A percentile compares a stretch with the other conserved stretches of the same genome.
Evolutionary conservation across 2,797 vertebrate species (phyloP).

Genomic region (Cichlasoma orientale): DNA sequence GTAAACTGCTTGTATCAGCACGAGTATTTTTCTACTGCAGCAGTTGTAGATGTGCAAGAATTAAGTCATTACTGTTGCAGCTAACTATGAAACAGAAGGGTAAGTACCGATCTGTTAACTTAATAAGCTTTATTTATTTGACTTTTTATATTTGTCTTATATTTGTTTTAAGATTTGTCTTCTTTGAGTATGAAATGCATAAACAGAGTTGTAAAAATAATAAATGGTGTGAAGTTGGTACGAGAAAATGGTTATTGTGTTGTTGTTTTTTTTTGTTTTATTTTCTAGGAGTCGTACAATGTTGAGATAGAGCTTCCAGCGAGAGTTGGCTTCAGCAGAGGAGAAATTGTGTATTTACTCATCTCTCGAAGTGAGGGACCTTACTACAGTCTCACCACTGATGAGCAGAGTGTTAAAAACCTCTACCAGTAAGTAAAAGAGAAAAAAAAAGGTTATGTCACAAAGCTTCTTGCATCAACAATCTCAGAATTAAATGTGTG

Average conservation of each 20-base stretch:
- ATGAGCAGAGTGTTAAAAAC: conserved; percentile 86
- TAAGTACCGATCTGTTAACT: no score
- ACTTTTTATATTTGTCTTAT: no score
- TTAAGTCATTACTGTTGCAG: neutral
- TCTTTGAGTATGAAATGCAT: no score
- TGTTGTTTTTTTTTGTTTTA: neutral
- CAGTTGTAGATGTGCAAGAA: neutral
- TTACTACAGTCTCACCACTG: conserved; percentile 86
- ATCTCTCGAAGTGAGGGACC: conserved; percentile 84
- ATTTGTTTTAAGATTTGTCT: neutral
- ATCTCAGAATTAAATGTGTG: neutral
- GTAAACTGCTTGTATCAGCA: conserved; percentile 28
- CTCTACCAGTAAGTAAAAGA: conserved; percentile 87
- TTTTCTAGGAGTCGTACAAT: conserved; percentile 86
- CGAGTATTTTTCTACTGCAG: neutral
- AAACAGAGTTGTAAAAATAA: no score
- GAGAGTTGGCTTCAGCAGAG: conserved; percentile 92
- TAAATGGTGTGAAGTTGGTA: neutral
- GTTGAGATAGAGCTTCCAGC: conserved; percentile 92
- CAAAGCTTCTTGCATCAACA: neutral
- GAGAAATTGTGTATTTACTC: conserved; percentile 80
- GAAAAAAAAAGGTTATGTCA: neutral
- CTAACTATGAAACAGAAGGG: no score
- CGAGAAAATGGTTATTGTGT: neutral
- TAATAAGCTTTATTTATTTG: no score